These are phyloP conservation scores for Mesitornis unicolor DNA, from an alignment of 2,113 vertebrate genomes.

Conservation along the genomic window DNA sequence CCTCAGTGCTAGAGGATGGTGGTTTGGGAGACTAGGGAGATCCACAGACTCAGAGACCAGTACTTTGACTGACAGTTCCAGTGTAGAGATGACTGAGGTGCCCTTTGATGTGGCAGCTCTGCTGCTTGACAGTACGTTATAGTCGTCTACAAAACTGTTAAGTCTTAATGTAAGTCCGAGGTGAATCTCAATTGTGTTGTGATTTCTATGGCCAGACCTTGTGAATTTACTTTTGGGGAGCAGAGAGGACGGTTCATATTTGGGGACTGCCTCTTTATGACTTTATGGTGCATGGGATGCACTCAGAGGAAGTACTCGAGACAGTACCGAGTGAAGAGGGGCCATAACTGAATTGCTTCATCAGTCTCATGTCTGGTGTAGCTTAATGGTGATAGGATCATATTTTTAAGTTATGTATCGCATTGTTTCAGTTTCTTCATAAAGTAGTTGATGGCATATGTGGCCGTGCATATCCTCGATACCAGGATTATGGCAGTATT, in stretches of 20 bases:
- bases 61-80: rapidly evolving
- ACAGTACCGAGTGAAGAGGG: background rate
- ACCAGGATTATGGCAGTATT: conserved; percentile 76
- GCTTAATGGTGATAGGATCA: no score
- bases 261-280: rapidly evolving
- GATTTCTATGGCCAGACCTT: background rate
- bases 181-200: rapidly evolving
- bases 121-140: rapidly evolving
- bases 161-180: rapidly evolving
- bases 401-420: rapidly evolving
- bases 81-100: rapidly evolving
- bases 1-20: background rate
- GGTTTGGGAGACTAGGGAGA: rapidly evolving
- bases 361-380: rapidly evolving
- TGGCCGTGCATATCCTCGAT: conserved; percentile 76
- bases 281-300: background rate
- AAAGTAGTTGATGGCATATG: conserved; percentile 88
- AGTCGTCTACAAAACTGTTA: rapidly evolving
- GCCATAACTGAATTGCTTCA: no score
- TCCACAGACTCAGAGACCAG: rapidly evolving
- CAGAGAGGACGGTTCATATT: background rate
- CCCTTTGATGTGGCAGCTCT: no score
- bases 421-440: conserved; percentile 83
- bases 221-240: background rate
- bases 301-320: rapidly evolving